A percentile compares a stretch with the other conserved stretches of the same genome.
Evolutionary conservation across 2,113 vertebrate species (phyloP).

Genomic region (Bostrychus sinensis): DNA sequence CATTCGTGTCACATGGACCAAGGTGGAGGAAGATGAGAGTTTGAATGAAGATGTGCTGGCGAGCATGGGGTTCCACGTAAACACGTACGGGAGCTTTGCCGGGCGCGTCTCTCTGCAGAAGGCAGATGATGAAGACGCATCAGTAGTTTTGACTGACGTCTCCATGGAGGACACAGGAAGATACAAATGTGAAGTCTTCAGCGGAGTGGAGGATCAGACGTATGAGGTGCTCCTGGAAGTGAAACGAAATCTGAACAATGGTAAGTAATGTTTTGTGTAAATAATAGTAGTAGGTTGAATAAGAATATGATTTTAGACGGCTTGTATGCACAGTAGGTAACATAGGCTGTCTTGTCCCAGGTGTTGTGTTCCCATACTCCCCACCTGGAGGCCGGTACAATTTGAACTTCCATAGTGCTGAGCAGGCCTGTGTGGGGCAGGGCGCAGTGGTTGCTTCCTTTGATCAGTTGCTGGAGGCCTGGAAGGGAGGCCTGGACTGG

Average conservation of each 20-base stretch:
- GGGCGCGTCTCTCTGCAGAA: constrained; percentile 81
- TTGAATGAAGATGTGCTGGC: constrained; percentile 86
- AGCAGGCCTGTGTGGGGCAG: constrained; percentile 84
- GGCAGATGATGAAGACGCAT: constrained; percentile 82
- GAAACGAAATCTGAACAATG: constrained; percentile 63
- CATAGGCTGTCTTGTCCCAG: constrained; percentile 65
- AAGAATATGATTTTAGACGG: neutral
- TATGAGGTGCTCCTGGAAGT: constrained; percentile 84
- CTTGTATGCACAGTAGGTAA: neutral
- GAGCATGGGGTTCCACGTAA: constrained; percentile 89
- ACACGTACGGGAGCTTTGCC: constrained; percentile 83
- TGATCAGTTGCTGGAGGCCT: constrained; percentile 88
- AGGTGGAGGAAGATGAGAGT: constrained; percentile 84
- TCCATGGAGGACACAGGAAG: constrained; percentile 85
- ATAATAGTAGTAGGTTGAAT: too few species aligned
- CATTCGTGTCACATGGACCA: constrained; percentile 92
- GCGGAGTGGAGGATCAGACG: constrained; percentile 84
- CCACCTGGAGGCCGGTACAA: constrained; percentile 88
- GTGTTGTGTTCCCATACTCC: constrained; percentile 92
- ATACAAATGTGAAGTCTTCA: constrained; percentile 91
- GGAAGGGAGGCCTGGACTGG: constrained; percentile 91
- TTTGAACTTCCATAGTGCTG: constrained; percentile 86
- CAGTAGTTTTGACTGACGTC: constrained; percentile 84
- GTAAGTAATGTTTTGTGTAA: constrained; percentile 52
- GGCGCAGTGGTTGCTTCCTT: constrained; percentile 85